phyloP scores from a whole-genome alignment of 2,888 invertebrate genomes.

The Spodoptera exigua region DNA sequence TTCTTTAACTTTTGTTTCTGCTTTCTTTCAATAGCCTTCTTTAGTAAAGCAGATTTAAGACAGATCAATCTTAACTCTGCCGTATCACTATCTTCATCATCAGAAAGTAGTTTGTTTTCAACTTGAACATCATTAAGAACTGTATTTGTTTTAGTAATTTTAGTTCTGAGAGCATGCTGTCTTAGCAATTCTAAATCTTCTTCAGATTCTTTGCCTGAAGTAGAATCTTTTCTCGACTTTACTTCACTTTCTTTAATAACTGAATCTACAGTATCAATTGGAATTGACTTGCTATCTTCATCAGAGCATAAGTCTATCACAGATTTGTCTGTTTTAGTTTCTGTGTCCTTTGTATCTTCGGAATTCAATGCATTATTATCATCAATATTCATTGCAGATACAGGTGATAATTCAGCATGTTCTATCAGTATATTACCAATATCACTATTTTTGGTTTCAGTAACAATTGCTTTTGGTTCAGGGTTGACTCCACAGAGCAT shows the following conservation, averaged over 20 bases:
- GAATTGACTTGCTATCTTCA: conserved; percentile 57
- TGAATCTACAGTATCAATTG: conserved; percentile 59
- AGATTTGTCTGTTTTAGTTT: conserved; percentile 44
- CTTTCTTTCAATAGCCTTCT: conserved; percentile 90
- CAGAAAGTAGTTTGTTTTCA: conserved; percentile 68
- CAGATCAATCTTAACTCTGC: conserved; percentile 91
- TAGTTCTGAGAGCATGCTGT: conserved; percentile 84
- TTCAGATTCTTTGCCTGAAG: conserved; percentile 76
- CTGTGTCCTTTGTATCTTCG: conserved; percentile 36
- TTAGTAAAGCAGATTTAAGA: conserved; percentile 91
- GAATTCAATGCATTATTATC: conserved; percentile 34
- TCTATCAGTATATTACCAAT: conserved; percentile 27
- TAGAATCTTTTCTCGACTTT: conserved; percentile 25
- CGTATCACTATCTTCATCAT: conserved; percentile 90
- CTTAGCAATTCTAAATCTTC: conserved; percentile 84
- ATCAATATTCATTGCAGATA: conserved; percentile 46
- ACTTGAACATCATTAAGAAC: conserved; percentile 42
- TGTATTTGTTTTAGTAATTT: conserved; percentile 69
- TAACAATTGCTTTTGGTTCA: conserved; percentile 49
- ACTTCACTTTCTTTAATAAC: conserved; percentile 42
- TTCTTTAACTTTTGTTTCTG: conserved; percentile 81
- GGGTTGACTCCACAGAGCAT: conserved; percentile 73
- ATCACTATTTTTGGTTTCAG: conserved; percentile 50
- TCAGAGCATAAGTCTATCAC: conserved; percentile 71
- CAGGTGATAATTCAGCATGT: conserved; percentile 45